phyloP scores from a whole-genome alignment of 1,140 invertebrate species.

The Sycophila sp. region DNA sequence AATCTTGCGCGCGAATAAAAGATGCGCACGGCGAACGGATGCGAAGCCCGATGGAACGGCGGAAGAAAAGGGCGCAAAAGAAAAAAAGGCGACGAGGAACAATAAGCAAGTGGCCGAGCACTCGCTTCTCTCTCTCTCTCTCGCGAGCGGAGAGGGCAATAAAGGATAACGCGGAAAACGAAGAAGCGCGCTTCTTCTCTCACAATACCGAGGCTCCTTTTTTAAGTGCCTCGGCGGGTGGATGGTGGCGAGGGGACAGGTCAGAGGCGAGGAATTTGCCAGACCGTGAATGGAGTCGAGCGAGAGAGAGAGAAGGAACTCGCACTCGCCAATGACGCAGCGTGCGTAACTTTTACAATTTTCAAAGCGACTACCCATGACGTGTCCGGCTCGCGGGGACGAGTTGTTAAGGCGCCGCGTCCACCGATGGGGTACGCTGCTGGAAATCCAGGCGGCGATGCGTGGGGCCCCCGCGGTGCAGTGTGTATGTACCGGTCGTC shows the following conservation, averaged over 20 bases:
- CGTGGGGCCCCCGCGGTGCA: not conserved
- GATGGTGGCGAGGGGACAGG: constrained; percentile 8
- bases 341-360: not conserved
- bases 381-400: not conserved
- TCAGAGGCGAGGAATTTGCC: constrained; percentile 23
- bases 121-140: too few species aligned
- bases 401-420: not conserved
- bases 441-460: not conserved
- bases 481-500: too few species aligned
- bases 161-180: constrained; percentile 13
- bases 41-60: too few species aligned
- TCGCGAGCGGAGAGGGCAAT: not conserved
- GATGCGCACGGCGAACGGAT: too few species aligned
- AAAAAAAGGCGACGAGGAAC: too few species aligned
- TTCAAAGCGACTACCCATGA: not conserved
- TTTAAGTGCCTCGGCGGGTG: not conserved
- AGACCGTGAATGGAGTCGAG: not conserved
- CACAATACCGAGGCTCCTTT: not conserved
- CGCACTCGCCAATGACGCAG: not conserved
- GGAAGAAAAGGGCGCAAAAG: too few species aligned
- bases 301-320: not conserved
- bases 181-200: not conserved
- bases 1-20: too few species aligned
- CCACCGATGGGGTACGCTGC: not conserved
- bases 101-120: too few species aligned